Evolutionary conservation across 2,888 invertebrate species (phyloP).

Genomic region (Diarsia rubi): DNA sequence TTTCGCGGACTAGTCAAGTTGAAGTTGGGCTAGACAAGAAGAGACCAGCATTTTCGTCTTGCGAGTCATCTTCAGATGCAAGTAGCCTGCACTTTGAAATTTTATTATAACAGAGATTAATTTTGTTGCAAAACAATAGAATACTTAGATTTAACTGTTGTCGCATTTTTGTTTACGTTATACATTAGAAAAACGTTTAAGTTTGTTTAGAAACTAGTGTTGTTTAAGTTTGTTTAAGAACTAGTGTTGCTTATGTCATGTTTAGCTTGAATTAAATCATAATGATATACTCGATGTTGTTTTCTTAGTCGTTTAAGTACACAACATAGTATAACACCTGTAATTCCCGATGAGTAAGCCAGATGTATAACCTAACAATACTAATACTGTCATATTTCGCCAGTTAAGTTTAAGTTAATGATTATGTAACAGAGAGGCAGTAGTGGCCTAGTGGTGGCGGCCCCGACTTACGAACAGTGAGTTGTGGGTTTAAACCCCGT

Average conservation of each 20-base stretch:
- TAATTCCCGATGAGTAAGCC: background rate
- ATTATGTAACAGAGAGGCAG: background rate
- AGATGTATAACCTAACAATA: background rate
- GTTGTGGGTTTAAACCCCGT: too few relatives aligned
- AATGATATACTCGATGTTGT: background rate
- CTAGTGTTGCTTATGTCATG: background rate
- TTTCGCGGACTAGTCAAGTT: constrained; percentile 57
- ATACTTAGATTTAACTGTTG: background rate
- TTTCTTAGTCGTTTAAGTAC: constrained; percentile 1
- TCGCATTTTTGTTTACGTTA: background rate
- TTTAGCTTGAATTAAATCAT: constrained; percentile 11
- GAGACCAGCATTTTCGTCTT: background rate
- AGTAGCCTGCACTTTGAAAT: constrained; percentile 20
- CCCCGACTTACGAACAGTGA: too few relatives aligned
- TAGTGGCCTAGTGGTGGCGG: too few relatives aligned
- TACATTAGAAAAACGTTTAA: background rate
- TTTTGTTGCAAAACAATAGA: background rate
- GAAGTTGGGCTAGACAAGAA: constrained; percentile 61
- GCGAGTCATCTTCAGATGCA: background rate
- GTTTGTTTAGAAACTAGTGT: background rate
- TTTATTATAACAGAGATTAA: background rate
- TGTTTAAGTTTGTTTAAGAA: too few relatives aligned
- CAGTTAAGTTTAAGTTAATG: background rate
- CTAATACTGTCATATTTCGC: background rate
- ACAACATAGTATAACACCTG: background rate